Conservation (phyloP, 2,888 invertebrate species). For the Ormyrus rosae region DNA sequence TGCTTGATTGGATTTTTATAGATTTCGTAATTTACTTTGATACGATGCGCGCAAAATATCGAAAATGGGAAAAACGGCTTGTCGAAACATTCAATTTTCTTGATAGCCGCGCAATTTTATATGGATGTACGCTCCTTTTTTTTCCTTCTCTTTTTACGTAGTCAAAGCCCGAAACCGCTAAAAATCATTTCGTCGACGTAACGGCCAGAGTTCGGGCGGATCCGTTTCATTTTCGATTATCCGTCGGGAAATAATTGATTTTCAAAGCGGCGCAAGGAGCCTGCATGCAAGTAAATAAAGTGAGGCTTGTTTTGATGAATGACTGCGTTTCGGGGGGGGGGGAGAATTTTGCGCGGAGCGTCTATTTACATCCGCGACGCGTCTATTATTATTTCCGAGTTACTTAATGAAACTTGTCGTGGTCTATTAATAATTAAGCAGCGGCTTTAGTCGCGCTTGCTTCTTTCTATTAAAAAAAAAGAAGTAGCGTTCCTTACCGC, state of each 20-base stretch:
- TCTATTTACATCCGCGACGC: slow-evolving; percentile 45
- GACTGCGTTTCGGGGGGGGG: too few species aligned
- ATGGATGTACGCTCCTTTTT: background rate
- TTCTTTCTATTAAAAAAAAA: background rate
- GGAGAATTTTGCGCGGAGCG: slow-evolving; percentile 5
- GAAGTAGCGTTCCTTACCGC: too few species aligned
- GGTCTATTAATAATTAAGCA: slow-evolving; percentile 50
- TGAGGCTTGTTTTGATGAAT: too few species aligned
- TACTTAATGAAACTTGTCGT: slow-evolving; percentile 39
- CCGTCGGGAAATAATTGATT: background rate
- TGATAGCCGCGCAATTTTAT: slow-evolving; percentile 15
- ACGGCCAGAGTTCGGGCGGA: background rate
- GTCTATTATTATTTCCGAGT: slow-evolving; percentile 53
- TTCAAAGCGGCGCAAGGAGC: background rate
- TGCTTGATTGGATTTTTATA: slow-evolving; percentile 10
- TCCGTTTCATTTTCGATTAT: slow-evolving; percentile 23
- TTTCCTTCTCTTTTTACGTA: background rate
- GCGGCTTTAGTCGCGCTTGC: slow-evolving; percentile 2
- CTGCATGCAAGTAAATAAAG: background rate
- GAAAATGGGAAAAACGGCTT: slow-evolving; percentile 20
- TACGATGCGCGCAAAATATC: background rate
- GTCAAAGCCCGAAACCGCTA: slow-evolving; percentile 15
- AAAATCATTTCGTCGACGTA: slow-evolving; percentile 26
- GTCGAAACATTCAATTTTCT: slow-evolving; percentile 33
- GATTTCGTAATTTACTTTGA: slow-evolving; percentile 10